phyloP scores from a whole-genome alignment of 2,113 vertebrate genomes.

The Ochotona princeps region DNA sequence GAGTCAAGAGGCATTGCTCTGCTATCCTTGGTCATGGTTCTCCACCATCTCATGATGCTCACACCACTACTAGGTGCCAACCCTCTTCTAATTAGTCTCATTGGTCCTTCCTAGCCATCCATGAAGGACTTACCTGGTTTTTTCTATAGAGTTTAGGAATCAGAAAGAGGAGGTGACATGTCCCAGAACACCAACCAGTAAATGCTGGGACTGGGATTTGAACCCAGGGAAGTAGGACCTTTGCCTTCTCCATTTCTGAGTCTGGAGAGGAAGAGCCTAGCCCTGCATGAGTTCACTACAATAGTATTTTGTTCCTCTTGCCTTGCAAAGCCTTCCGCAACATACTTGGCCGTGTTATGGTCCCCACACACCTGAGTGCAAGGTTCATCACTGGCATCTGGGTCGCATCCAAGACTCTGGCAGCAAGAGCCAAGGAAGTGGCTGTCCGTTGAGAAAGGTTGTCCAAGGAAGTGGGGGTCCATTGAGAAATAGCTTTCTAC shows the following conservation, averaged over 20 bases:
- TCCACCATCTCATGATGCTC: rapidly evolving
- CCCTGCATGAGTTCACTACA: not conserved
- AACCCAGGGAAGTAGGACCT: not conserved
- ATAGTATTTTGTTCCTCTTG: not conserved
- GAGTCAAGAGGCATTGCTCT: not conserved
- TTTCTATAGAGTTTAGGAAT: not conserved
- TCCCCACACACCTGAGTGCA: not conserved
- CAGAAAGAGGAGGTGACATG: not conserved
- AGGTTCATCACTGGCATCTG: not conserved
- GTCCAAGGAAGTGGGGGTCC: not conserved
- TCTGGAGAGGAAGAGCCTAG: not conserved
- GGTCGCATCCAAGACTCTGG: not conserved
- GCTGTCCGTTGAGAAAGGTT: not conserved
- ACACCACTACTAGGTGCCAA: not conserved
- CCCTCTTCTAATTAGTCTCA: not conserved
- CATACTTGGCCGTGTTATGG: not conserved
- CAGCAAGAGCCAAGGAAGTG: not conserved
- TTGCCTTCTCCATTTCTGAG: not conserved
- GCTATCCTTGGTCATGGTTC: not conserved
- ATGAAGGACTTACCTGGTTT: not conserved
- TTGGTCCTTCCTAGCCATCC: not conserved
- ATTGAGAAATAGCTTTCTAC: not conserved
- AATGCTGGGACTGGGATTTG: not conserved
- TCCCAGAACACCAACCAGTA: not conserved
- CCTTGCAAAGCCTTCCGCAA: not conserved